Percentiles rank a stretch among this genome's conserved stretches.
These are phyloP conservation scores for Ips nitidus DNA, from an alignment of 1,140 invertebrate genomes.

Conservation along the genomic window DNA sequence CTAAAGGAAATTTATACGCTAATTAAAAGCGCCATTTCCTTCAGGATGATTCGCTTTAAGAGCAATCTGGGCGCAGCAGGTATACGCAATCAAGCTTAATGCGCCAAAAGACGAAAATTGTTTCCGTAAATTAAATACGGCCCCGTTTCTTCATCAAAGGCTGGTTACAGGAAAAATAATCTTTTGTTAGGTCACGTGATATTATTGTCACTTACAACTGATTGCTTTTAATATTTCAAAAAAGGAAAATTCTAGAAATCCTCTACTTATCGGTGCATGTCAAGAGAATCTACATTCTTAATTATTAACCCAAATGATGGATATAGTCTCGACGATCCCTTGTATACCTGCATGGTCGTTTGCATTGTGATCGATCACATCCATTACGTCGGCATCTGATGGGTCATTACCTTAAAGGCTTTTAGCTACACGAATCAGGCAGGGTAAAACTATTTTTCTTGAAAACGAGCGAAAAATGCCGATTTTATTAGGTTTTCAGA, in stretches of 20 bases:
- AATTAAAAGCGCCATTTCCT: slow-evolving; percentile 26
- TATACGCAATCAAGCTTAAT: slow-evolving; percentile 31
- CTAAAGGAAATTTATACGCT: slow-evolving; percentile 1
- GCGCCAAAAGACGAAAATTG: slow-evolving; percentile 30
- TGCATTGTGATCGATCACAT: slow-evolving; percentile 10
- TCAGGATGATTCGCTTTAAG: slow-evolving; percentile 20
- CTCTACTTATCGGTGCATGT: too few relatives aligned
- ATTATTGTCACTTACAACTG: too few relatives aligned
- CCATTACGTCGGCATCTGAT: slow-evolving; percentile 14
- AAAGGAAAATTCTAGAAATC: too few relatives aligned
- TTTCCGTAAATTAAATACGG: slow-evolving; percentile 30
- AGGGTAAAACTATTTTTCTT: neutral
- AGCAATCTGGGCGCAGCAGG: slow-evolving; percentile 19
- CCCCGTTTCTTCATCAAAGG: slow-evolving; percentile 20
- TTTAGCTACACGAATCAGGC: neutral
- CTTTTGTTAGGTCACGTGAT: too few relatives aligned
- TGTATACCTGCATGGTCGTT: neutral
- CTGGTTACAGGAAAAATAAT: slow-evolving; percentile 11
- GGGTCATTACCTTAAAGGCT: slow-evolving; percentile 18
- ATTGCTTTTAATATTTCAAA: too few relatives aligned
- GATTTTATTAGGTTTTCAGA: too few relatives aligned
- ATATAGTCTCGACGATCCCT: too few relatives aligned
- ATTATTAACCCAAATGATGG: too few relatives aligned
- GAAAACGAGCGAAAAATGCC: neutral
- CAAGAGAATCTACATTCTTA: too few relatives aligned